These are phyloP conservation scores for Halcyon chelicuti DNA, from an alignment of 2,797 vertebrate genomes.

Conservation along the genomic window DNA sequence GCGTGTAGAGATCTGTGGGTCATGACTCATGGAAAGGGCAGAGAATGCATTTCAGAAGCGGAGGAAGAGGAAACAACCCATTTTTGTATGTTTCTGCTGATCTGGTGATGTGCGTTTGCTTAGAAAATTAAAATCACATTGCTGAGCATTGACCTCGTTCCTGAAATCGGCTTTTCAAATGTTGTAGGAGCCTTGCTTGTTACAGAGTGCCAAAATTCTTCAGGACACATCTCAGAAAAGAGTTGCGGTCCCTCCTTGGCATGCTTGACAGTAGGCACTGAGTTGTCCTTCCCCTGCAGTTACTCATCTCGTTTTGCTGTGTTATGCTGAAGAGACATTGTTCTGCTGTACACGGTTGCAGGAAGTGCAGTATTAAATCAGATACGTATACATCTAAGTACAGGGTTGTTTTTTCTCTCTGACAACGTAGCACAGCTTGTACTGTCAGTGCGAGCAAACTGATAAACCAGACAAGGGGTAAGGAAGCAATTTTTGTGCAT, in stretches of 20 bases:
- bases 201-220: neutral
- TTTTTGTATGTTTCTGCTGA: neutral
- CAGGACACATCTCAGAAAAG: neutral
- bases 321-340: neutral
- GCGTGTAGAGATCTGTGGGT: neutral
- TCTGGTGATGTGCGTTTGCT: neutral
- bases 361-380: neutral
- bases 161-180: neutral
- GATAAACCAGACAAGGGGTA: neutral
- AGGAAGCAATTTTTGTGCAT: neutral
- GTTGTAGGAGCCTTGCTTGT: neutral
- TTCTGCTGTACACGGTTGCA: neutral
- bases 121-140: neutral
- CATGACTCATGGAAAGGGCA: neutral
- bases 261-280: rapidly evolving
- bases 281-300: neutral
- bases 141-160: neutral
- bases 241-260: neutral
- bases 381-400: neutral
- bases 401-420: neutral
- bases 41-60: neutral
- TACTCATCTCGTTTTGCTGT: neutral
- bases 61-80: neutral
- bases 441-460: neutral
- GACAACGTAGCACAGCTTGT: neutral